phyloP scores from a whole-genome alignment of 2,797 vertebrate genomes.

The Martes flavigula region DNA sequence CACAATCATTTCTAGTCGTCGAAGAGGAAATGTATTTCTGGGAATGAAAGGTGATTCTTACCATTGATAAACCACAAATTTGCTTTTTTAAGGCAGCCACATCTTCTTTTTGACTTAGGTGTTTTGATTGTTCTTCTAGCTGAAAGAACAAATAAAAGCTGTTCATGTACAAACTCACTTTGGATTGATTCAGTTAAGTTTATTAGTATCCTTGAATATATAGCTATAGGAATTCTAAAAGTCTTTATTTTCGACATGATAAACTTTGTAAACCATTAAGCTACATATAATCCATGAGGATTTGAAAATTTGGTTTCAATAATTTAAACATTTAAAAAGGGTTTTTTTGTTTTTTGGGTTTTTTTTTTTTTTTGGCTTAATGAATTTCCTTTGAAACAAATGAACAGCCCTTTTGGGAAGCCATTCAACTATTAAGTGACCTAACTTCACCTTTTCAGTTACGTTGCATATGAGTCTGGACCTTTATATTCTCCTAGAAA shows the following conservation, averaged over 20 bases:
- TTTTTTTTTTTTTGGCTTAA: not conserved
- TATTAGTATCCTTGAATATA: not conserved
- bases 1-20: not conserved
- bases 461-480: not conserved
- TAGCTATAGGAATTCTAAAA: not conserved
- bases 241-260: not conserved
- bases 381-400: not conserved
- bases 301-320: not conserved
- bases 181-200: not conserved
- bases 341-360: not conserved
- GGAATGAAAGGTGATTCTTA: slow-evolving; percentile 81
- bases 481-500: not conserved
- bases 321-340: not conserved
- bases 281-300: not conserved
- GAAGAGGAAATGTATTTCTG: not conserved
- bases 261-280: not conserved
- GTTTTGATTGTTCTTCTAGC: slow-evolving; percentile 95
- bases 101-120: slow-evolving; percentile 91
- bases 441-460: not conserved
- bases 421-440: not conserved
- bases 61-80: slow-evolving; percentile 92
- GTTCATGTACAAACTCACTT: not conserved
- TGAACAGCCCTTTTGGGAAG: not conserved
- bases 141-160: slow-evolving; percentile 79
- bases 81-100: slow-evolving; percentile 90